These are phyloP conservation scores for Lissocephala sabroskyi DNA, from an alignment of 2,888 invertebrate species.

Conservation along the genomic window DNA sequence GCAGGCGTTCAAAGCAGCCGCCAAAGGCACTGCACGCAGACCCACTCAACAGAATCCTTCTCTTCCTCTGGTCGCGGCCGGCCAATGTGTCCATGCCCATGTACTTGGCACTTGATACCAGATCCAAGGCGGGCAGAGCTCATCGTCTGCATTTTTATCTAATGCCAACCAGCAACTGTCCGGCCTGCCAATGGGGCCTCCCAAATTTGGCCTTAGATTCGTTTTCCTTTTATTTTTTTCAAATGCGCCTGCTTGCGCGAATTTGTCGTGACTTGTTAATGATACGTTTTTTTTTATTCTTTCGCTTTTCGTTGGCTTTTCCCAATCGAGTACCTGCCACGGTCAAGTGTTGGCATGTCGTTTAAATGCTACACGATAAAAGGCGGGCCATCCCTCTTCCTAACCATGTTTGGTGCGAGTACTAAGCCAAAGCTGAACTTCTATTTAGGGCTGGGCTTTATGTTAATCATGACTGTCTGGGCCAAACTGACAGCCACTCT, in stretches of 20 bases:
- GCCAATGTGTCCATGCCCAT: constrained; percentile 37
- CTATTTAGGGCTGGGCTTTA: constrained; percentile 43
- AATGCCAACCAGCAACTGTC: constrained; percentile 36
- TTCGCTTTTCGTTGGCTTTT: too few species aligned
- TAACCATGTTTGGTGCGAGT: constrained; percentile 46
- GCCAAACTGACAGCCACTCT: constrained; percentile 2
- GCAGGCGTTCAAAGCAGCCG: constrained; percentile 50
- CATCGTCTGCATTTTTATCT: constrained; percentile 47
- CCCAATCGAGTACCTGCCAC: constrained; percentile 2
- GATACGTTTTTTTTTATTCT: constrained; percentile 64
- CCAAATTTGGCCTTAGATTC: constrained; percentile 53
- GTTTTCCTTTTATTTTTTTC: constrained; percentile 42
- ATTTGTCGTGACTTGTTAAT: constrained; percentile 70
- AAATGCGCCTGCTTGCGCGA: constrained; percentile 60
- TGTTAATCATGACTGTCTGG: constrained; percentile 50
- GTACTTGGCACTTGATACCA: constrained; percentile 38
- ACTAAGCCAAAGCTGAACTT: constrained; percentile 10
- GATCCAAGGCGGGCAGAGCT: constrained; percentile 7
- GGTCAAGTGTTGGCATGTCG: constrained; percentile 60
- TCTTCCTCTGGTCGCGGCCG: constrained; percentile 8
- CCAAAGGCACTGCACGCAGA: constrained; percentile 38
- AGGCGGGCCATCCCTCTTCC: background rate
- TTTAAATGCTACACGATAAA: constrained; percentile 44
- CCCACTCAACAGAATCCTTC: constrained; percentile 3
- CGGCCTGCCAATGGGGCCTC: constrained; percentile 21